Evolutionary conservation across 2,888 invertebrate genomes (phyloP).

Genomic region (Neria commutata): DNA sequence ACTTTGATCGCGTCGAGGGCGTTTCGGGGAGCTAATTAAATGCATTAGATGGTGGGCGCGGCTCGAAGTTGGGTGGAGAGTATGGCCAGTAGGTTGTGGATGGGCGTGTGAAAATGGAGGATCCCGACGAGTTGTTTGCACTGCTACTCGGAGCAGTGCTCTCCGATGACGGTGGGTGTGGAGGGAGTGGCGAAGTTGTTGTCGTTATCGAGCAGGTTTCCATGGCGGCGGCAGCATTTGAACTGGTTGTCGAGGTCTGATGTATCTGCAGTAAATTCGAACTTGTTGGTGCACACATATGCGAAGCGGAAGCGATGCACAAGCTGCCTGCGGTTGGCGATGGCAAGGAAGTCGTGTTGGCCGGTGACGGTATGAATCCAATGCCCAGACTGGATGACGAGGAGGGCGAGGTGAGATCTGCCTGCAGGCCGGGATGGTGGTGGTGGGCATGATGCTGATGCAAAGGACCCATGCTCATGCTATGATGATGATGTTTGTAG

Average conservation of each 20-base stretch:
- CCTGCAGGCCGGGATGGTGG: constrained; percentile 27
- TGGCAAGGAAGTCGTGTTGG: constrained; percentile 50
- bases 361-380: constrained; percentile 48
- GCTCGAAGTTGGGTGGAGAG: constrained; percentile 58
- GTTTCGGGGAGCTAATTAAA: constrained; percentile 51
- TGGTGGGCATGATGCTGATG: constrained; percentile 32
- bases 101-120: constrained; percentile 64
- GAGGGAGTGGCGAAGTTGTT: constrained; percentile 3
- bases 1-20: not conserved
- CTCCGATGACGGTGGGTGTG: constrained; percentile 16
- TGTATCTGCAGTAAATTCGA: constrained; percentile 24
- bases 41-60: constrained; percentile 53
- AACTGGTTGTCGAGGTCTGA: constrained; percentile 13
- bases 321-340: constrained; percentile 41
- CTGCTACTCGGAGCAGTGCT: constrained; percentile 3
- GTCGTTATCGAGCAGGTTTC: constrained; percentile 10
- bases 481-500: constrained; percentile 53
- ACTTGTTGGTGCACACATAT: constrained; percentile 14
- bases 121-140: constrained; percentile 9
- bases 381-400: constrained; percentile 40
- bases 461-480: constrained; percentile 30
- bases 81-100: constrained; percentile 65
- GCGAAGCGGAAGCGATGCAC: not conserved
- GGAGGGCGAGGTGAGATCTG: constrained; percentile 48
- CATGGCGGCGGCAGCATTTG: constrained; percentile 1